A percentile compares a stretch with the other conserved stretches of the same genome.
phyloP scores from a whole-genome alignment of 2,888 invertebrate species.

The Spilarctia lutea region DNA sequence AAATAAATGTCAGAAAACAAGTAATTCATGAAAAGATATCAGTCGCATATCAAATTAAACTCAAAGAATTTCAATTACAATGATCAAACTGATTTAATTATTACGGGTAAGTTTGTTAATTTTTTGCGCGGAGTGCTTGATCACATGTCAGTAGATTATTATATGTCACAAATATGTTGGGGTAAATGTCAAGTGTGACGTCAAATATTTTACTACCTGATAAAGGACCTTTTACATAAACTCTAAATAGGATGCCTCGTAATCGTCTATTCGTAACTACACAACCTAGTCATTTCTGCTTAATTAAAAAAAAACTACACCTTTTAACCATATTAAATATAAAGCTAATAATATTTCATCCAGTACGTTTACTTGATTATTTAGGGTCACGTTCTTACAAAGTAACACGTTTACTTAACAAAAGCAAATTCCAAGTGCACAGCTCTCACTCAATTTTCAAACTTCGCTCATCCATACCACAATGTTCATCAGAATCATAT shows the following conservation, averaged over 20 bases:
- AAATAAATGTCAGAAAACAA: no score
- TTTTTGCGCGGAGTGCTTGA: conserved; percentile 44
- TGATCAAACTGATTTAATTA: conserved; percentile 48
- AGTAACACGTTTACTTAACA: neutral
- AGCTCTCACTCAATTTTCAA: conserved; percentile 12
- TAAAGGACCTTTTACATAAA: no score
- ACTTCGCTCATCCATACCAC: conserved; percentile 1
- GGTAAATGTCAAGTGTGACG: neutral
- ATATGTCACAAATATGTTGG: conserved; percentile 26
- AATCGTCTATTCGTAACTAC: neutral
- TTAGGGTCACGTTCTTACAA: conserved; percentile 13
- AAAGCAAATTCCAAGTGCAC: neutral
- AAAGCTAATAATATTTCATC: neutral
- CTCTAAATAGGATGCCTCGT: neutral
- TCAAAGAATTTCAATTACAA: conserved; percentile 36
- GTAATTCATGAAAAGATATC: neutral
- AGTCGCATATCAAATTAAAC: conserved; percentile 29
- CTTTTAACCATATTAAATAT: neutral
- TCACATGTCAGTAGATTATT: conserved; percentile 39
- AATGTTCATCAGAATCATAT: conserved; percentile 10
- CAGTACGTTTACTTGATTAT: conserved; percentile 12
- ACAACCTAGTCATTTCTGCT: neutral
- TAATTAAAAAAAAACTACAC: neutral
- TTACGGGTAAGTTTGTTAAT: conserved; percentile 22
- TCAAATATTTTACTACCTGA: no score